Conservation (phyloP, 2,113 vertebrate genomes). For the Chaetorhynchus papuensis region DNA sequence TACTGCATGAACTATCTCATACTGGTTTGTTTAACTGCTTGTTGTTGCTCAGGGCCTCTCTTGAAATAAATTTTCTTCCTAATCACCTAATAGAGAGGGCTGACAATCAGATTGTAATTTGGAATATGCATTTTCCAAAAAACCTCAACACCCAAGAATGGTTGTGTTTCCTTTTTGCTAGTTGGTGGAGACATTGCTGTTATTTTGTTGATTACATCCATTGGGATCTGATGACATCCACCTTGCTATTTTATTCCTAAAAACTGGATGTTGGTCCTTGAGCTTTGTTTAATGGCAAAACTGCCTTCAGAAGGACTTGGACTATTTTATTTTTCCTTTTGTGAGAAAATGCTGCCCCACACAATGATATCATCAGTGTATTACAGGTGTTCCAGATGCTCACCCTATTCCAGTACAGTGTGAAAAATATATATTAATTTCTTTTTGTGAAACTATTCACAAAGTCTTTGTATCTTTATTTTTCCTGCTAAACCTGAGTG, state of each 20-base stretch:
- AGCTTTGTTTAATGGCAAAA: neutral
- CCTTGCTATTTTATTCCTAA: neutral
- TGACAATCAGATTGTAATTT: neutral
- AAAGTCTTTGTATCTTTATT: neutral
- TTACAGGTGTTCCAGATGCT: neutral
- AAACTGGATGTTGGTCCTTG: neutral
- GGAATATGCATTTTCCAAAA: neutral
- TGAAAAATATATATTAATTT: neutral
- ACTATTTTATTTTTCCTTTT: neutral
- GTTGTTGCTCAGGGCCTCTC: neutral
- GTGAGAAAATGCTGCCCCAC: neutral
- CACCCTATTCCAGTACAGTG: neutral
- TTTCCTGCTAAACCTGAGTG: neutral
- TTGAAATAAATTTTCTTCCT: neutral
- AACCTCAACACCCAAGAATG: neutral
- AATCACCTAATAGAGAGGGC: neutral
- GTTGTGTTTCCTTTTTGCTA: neutral
- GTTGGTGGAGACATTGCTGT: neutral
- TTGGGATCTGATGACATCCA: neutral
- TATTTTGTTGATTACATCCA: neutral
- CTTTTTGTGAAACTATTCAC: neutral
- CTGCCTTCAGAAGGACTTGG: neutral
- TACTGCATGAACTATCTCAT: neutral
- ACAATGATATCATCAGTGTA: rapidly evolving
- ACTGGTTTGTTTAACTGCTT: neutral